Conservation (phyloP, 2,797 vertebrate genomes). For the Oreortyx pictus region DNA sequence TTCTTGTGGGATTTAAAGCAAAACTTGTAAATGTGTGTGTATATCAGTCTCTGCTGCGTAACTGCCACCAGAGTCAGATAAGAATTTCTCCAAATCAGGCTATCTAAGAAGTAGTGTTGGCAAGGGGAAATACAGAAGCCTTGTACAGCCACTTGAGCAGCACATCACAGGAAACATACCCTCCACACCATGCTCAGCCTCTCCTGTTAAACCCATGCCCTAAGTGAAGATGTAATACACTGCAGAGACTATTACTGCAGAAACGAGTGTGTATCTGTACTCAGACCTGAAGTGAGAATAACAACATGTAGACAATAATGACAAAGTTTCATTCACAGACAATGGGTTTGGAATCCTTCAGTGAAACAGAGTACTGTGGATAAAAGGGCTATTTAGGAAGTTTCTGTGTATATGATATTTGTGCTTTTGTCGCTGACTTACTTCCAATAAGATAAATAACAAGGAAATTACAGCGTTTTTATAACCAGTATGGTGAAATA, state of each 20-base stretch:
- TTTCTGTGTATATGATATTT: conserved; percentile 44
- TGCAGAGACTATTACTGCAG: background rate
- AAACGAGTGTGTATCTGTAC: background rate
- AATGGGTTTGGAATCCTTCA: conserved; percentile 21
- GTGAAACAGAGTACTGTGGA: background rate
- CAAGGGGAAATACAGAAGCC: background rate
- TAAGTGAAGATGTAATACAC: background rate
- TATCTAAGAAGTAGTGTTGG: background rate
- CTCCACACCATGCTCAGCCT: background rate
- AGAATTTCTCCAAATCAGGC: background rate
- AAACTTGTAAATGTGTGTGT: background rate
- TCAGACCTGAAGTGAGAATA: background rate
- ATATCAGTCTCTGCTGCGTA: background rate
- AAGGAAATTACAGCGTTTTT: conserved; percentile 67
- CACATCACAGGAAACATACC: accelerated
- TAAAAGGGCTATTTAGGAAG: conserved; percentile 67
- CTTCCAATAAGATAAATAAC: conserved; percentile 65
- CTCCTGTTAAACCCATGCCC: background rate
- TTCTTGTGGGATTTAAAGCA: conserved; percentile 2
- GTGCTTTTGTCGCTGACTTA: conserved; percentile 57
- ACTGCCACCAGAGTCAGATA: background rate
- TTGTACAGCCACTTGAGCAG: background rate
- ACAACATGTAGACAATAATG: background rate
- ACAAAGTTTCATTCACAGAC: conserved; percentile 15
- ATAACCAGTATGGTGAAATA: conserved; percentile 41